Conservation (phyloP, 2,113 vertebrate genomes). For the Dipodomys stephensi region DNA sequence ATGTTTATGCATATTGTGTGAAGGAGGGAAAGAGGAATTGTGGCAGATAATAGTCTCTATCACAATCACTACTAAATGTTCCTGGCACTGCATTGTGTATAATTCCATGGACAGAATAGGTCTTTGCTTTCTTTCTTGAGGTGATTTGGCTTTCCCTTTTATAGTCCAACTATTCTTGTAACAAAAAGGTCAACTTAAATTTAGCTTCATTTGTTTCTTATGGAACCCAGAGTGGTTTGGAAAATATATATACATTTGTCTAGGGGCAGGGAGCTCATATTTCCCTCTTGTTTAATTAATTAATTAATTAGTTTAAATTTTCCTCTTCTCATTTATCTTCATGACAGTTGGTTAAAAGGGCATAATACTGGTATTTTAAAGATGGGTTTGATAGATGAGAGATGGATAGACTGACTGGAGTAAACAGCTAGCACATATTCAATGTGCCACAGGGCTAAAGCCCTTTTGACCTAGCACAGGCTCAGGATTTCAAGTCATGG, state of each 20-base stretch:
- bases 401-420: neutral
- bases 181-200: conserved; percentile 16
- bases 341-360: neutral
- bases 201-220: neutral
- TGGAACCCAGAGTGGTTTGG: neutral
- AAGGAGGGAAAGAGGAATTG: neutral
- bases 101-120: neutral
- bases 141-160: neutral
- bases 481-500: neutral
- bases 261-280: neutral
- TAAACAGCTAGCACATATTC: neutral
- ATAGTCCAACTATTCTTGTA: neutral
- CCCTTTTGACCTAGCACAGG: neutral
- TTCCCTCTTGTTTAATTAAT: neutral
- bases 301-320: too few relatives aligned
- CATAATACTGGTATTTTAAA: neutral
- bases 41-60: neutral
- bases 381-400: neutral
- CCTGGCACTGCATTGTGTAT: neutral
- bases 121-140: conserved; percentile 10
- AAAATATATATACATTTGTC: neutral
- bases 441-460: neutral
- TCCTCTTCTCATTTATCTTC: conserved; percentile 13
- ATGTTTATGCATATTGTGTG: neutral
- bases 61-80: neutral